phyloP scores from a whole-genome alignment of 2,888 invertebrate genomes.

The Idaea dimidiata region DNA sequence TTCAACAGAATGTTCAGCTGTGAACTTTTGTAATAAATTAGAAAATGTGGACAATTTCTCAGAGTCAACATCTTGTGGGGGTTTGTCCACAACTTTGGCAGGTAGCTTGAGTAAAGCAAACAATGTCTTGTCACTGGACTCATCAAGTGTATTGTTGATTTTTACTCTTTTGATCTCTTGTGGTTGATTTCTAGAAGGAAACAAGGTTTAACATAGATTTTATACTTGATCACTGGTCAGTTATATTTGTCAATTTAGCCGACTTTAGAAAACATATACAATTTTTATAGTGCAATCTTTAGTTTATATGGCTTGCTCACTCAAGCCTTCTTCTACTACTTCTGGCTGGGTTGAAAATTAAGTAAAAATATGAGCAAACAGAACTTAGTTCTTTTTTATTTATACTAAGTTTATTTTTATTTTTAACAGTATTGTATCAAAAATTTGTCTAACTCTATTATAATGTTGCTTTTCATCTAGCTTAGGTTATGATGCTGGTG shows the following conservation, averaged over 20 bases:
- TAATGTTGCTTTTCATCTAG: no score
- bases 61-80: conserved; percentile 50
- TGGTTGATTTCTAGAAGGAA: conserved; percentile 44
- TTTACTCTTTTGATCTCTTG: conserved; percentile 58
- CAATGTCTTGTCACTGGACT: conserved; percentile 81
- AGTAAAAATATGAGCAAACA: no score
- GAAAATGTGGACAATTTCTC: conserved; percentile 72
- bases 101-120: conserved; percentile 77
- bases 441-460: no score
- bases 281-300: no score
- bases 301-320: no score
- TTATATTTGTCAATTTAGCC: background rate
- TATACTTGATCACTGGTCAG: background rate
- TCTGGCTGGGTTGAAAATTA: no score
- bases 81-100: conserved; percentile 53
- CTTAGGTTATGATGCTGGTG: no score
- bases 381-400: no score
- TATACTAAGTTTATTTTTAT: no score
- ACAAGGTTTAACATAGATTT: conserved; percentile 5
- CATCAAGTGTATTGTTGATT: conserved; percentile 53
- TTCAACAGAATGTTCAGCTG: conserved; percentile 68
- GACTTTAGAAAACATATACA: background rate
- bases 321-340: no score
- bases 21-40: conserved; percentile 71
- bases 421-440: no score